Conservation (phyloP, 2,888 invertebrate species). For the Phaedon cochleariae region DNA sequence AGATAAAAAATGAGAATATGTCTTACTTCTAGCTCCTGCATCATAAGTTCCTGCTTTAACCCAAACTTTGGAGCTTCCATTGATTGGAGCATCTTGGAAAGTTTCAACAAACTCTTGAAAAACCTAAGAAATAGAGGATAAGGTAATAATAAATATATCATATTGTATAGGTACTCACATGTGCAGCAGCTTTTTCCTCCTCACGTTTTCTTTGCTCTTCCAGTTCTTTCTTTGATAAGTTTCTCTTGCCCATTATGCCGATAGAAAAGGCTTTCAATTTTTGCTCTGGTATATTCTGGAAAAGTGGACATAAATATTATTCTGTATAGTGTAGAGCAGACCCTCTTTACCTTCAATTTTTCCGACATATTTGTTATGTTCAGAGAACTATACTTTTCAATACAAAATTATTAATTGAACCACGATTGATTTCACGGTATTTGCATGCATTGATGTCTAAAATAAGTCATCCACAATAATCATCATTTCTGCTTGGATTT, state of each 20-base stretch:
- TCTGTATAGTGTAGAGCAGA: neutral
- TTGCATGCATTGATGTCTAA: too few species aligned
- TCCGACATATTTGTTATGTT: slow-evolving; percentile 3
- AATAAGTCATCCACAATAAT: too few species aligned
- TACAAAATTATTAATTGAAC: neutral
- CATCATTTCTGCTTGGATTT: too few species aligned
- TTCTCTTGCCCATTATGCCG: slow-evolving; percentile 77
- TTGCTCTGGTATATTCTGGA: slow-evolving; percentile 67
- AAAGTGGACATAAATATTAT: neutral
- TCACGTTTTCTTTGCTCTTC: slow-evolving; percentile 89
- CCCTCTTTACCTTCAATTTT: slow-evolving; percentile 8
- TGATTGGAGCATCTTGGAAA: slow-evolving; percentile 87
- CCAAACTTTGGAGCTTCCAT: slow-evolving; percentile 86
- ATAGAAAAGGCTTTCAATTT: slow-evolving; percentile 81
- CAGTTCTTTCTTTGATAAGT: slow-evolving; percentile 81
- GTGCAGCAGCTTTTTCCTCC: slow-evolving; percentile 90
- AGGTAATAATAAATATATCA: neutral
- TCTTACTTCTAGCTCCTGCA: slow-evolving; percentile 88
- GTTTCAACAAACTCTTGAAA: slow-evolving; percentile 98
- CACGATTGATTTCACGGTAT: neutral
- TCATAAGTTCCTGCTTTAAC: slow-evolving; percentile 98
- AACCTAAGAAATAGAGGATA: slow-evolving; percentile 66
- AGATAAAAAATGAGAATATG: slow-evolving; percentile 7
- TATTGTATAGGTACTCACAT: slow-evolving; percentile 67
- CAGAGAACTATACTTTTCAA: neutral